Conservation (phyloP, 2,888 invertebrate species). For the Ligdia adustata region DNA sequence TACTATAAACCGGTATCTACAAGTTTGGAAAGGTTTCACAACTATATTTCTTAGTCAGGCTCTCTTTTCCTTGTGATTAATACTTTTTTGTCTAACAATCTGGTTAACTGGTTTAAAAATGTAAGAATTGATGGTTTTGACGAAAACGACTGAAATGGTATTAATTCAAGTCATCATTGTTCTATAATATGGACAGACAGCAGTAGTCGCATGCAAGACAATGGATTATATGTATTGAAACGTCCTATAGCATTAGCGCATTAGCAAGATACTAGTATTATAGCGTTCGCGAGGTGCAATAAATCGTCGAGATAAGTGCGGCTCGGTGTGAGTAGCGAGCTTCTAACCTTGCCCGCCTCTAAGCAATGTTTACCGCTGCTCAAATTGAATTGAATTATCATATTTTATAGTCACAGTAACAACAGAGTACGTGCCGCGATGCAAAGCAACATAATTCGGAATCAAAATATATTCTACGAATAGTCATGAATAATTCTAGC, state of each 20-base stretch:
- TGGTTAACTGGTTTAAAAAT: too few species aligned
- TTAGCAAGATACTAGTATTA: constrained; percentile 11
- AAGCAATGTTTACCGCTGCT: constrained; percentile 30
- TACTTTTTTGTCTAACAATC: constrained; percentile 7
- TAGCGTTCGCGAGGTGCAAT: constrained; percentile 25
- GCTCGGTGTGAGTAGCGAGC: constrained; percentile 10
- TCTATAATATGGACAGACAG: not conserved
- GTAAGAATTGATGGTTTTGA: too few species aligned
- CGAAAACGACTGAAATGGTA: too few species aligned
- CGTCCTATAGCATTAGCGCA: constrained; percentile 8
- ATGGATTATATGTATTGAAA: constrained; percentile 15
- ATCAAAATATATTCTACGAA: constrained; percentile 1
- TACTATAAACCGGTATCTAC: constrained; percentile 37
- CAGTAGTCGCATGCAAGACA: constrained; percentile 5
- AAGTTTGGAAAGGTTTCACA: constrained; percentile 18
- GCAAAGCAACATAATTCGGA: not conserved
- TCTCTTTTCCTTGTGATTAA: constrained; percentile 23
- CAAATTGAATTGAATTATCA: constrained; percentile 30
- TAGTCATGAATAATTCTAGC: constrained; percentile 10
- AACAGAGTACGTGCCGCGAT: constrained; percentile 4
- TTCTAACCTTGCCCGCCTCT: constrained; percentile 33
- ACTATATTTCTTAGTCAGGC: constrained; percentile 19
- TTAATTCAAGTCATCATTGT: not conserved
- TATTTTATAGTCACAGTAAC: constrained; percentile 17
- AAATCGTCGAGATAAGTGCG: constrained; percentile 24